phyloP scores from a whole-genome alignment of 53 echinoderm and acorn worm species.

The Luidia sarsii region DNA sequence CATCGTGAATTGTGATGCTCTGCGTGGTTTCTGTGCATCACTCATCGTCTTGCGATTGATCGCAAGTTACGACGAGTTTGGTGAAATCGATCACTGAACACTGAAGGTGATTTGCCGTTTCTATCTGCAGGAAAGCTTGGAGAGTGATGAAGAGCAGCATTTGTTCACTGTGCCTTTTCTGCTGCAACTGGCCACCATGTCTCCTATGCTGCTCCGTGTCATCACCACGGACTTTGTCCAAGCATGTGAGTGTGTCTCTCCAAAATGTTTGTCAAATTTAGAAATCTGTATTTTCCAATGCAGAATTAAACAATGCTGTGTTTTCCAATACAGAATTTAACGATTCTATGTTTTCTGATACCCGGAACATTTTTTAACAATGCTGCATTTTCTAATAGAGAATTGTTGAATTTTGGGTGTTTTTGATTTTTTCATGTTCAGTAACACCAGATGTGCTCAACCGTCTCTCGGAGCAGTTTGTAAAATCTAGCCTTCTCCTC shows the following conservation, averaged over 20 bases:
- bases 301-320: too few relatives aligned
- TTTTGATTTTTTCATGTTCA: constrained; percentile 13
- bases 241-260: constrained; percentile 89
- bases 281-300: too few relatives aligned
- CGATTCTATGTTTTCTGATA: not conserved
- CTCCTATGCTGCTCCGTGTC: constrained; percentile 86
- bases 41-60: too few relatives aligned
- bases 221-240: constrained; percentile 95
- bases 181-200: constrained; percentile 96
- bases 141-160: constrained; percentile 86
- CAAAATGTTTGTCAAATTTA: too few relatives aligned
- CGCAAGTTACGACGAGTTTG: too few relatives aligned
- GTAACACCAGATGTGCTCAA: constrained; percentile 93
- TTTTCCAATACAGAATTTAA: too few relatives aligned
- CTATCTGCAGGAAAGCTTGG: constrained; percentile 78
- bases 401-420: not conserved
- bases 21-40: too few relatives aligned
- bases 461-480: constrained; percentile 78
- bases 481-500: constrained; percentile 72
- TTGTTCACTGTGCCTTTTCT: constrained; percentile 95
- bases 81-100: too few relatives aligned
- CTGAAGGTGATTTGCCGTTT: not conserved
- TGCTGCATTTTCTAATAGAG: not conserved
- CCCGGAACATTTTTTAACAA: not conserved
- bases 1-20: too few relatives aligned